A percentile compares a stretch with the other conserved stretches of the same genome.
These are phyloP conservation scores for Parnassius orleans DNA, from an alignment of 2,888 invertebrate species.

Conservation along the genomic window DNA sequence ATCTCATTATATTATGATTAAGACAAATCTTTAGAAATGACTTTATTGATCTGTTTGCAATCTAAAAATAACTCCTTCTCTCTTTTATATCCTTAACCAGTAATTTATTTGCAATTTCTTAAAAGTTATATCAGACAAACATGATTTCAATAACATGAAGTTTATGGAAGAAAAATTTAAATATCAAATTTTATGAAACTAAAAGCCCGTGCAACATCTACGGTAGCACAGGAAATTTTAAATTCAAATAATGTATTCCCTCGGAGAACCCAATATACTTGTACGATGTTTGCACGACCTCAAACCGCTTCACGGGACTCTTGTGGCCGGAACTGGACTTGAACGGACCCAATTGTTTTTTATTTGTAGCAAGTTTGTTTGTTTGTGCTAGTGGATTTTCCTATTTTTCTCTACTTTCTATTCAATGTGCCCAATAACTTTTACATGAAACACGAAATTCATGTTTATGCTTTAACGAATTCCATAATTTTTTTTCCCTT, in stretches of 20 bases:
- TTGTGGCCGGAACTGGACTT: slow-evolving; percentile 27
- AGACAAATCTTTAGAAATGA: too few relatives aligned
- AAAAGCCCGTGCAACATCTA: slow-evolving; percentile 19
- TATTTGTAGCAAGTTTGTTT: slow-evolving; percentile 26
- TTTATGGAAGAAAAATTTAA: not conserved
- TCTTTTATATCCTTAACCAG: too few relatives aligned
- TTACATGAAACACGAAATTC: too few relatives aligned
- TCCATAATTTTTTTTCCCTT: too few relatives aligned
- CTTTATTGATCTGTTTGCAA: too few relatives aligned
- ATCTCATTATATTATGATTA: too few relatives aligned
- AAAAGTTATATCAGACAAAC: too few relatives aligned
- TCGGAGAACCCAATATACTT: slow-evolving; percentile 24
- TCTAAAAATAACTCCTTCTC: too few relatives aligned
- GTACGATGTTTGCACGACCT: slow-evolving; percentile 26
- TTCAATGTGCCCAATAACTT: too few relatives aligned
- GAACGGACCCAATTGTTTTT: slow-evolving; percentile 26
- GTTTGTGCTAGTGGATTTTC: slow-evolving; percentile 17
- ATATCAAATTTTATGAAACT: slow-evolving; percentile 15
- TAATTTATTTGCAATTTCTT: too few relatives aligned
- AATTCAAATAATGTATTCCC: slow-evolving; percentile 28
- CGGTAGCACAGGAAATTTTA: slow-evolving; percentile 19
- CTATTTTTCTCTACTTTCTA: slow-evolving; percentile 4
- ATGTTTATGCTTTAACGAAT: too few relatives aligned
- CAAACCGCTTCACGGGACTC: slow-evolving; percentile 25
- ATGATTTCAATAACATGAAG: too few relatives aligned